Base-by-base conservation (phyloP, 2,797 vertebrate genomes). In the Sebastes hubbsi region DNA sequence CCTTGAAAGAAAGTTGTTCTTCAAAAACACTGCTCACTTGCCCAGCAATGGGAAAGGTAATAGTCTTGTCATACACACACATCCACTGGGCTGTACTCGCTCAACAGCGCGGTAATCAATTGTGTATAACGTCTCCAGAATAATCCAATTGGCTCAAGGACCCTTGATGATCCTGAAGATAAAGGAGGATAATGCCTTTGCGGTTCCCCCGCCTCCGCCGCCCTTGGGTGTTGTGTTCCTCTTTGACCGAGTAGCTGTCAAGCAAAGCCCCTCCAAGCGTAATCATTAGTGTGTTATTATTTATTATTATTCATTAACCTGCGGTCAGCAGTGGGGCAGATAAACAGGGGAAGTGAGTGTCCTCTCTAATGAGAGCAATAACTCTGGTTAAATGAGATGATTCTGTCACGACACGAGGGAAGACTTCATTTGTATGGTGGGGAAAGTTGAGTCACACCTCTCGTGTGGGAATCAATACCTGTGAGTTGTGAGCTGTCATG, bases 221-320 rank as follows among this genome's bases (percentile, higher is more conserved):
- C 87, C 92, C 85, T 87, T 83, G 76, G 85, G 78, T 86, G 75
- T 63, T 25, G 60, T 65, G 72, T 72, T 74, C 80, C 54, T 78
- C 75, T 76, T 75, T 89, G 88, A 94, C 84, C 6, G 25, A 93
- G 77, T 77, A 64, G 61, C 78, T 90, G 88, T 85, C 87, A 89
- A 13, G 38, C 49, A n/a, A 72, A 87, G 83, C 82, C 87, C 89
- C 89, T 88, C 76, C 76, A 56, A 83, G 84, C 85, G 61, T 73
- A 87, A 94, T 90, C 81, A 91, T 91, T 80, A 91, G 80, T 78
- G 82, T 86, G 84, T 87, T 91, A 90, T 91, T 91, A 90, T 90
- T 89, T 88, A 91, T 93, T 82, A 89, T 91, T 87, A 84, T 89
- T 93, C 91, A 92, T 93, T 93, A 93, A 92, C 88, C 87, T 89